Evolutionary conservation across 2,113 vertebrate species (phyloP), one percentile per base, ranked within the genome.

Genomic region (Himantopus leucocephalus): DNA sequence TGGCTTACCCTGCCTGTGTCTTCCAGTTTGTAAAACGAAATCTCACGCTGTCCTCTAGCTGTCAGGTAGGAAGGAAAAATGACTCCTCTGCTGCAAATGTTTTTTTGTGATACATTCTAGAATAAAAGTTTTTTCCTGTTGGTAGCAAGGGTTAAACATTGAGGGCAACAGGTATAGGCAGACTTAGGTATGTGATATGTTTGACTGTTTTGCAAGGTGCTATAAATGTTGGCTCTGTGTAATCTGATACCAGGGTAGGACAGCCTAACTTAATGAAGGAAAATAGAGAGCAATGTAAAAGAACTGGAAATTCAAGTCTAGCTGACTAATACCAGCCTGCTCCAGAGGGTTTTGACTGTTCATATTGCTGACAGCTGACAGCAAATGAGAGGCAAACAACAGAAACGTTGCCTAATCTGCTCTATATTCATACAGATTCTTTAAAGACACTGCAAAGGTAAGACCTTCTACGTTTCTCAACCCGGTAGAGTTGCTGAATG

Each of bases 231-330:
- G 94, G 91, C 95, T 96, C 94, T 45, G 0, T 97, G 98, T 98
- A 98, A 98, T 96, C 95, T 97, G 98, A 98, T 85, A 96, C 96
- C 52, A 85, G 79, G 94, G 94, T 72, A 96, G 95, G 92, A 96
- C 91, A 67, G 96, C 97, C 93, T 85, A 97, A 96, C 96, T 88
- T 96, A 90, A 91, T 97, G 92, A 94, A 92, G 96, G 94, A 97
- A 97, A 97, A 96, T 78, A 97, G 93, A 97, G 96, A 98, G 96
- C 97, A 98, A 98, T 98, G 98, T 97, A 93, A 98, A 97, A 98
- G 97, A 99, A 99, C 98, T 97, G 97, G 98, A 98, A 98, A 98
- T 98, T 98, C 98, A 97, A 94, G 98, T 98, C 97, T 97, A 95
- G 95, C 95, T 98, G 97, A 98, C 94, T 97, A 97, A 98, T 95